These are phyloP conservation scores for Palythoa grandis DNA, from an alignment of 92 coral and sea anemone genomes.

Conservation along the genomic window DNA sequence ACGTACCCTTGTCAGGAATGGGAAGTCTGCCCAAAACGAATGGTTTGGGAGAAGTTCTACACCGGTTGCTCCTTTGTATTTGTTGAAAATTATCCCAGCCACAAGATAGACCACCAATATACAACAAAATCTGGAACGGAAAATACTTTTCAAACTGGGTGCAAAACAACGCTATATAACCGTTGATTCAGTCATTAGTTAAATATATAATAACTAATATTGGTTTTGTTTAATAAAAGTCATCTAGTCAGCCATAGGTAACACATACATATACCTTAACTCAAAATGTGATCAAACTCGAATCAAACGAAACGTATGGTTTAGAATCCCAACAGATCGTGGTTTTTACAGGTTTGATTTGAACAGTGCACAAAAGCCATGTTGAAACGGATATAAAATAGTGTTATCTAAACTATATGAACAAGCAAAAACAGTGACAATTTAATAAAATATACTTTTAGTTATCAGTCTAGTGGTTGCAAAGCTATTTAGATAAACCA, in stretches of 20 bases:
- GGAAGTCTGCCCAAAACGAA: constrained; percentile 76
- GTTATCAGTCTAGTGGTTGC: too few relatives aligned
- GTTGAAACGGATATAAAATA: background rate
- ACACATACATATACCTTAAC: background rate
- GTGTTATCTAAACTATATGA: background rate
- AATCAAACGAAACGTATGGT: background rate
- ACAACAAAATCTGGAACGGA: constrained; percentile 9
- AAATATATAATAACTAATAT: too few relatives aligned
- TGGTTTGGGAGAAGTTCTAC: constrained; percentile 77
- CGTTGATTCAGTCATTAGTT: too few relatives aligned
- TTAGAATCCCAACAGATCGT: background rate
- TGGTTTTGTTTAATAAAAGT: too few relatives aligned
- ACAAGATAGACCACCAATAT: constrained; percentile 61
- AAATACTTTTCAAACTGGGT: background rate
- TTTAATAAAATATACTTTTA: too few relatives aligned
- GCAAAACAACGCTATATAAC: background rate
- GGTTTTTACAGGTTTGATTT: too few relatives aligned
- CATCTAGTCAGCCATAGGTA: too few relatives aligned
- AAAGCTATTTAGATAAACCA: too few relatives aligned
- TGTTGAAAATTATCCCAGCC: constrained; percentile 71
- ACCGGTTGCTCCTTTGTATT: constrained; percentile 81
- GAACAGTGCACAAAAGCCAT: too few relatives aligned
- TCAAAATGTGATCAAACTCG: background rate
- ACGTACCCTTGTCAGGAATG: constrained; percentile 73
- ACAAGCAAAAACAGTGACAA: too few relatives aligned